phyloP scores from a whole-genome alignment of 2,888 invertebrate genomes.

The Eudemis profundana region DNA sequence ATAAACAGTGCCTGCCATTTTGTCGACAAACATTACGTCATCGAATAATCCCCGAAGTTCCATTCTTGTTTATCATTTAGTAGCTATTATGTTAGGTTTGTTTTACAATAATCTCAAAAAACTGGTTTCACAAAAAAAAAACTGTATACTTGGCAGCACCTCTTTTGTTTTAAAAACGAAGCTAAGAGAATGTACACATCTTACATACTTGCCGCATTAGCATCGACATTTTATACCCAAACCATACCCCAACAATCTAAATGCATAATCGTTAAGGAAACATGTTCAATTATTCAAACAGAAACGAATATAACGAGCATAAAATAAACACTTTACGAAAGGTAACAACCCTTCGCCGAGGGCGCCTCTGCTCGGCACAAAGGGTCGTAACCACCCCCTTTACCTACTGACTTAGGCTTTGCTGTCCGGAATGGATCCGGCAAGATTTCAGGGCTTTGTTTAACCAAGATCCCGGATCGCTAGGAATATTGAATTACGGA shows the following conservation, averaged over 20 bases:
- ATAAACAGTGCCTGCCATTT: too few relatives aligned
- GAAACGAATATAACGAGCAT: slow-evolving; percentile 19
- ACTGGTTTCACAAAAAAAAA: too few relatives aligned
- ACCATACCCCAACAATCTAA: slow-evolving; percentile 3
- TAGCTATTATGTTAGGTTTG: too few relatives aligned
- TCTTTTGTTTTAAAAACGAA: too few relatives aligned
- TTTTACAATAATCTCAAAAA: too few relatives aligned
- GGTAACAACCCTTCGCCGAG: slow-evolving; percentile 1
- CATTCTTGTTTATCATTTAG: too few relatives aligned
- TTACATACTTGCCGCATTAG: neutral
- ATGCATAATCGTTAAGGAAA: slow-evolving; percentile 15
- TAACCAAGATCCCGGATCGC: slow-evolving; percentile 30
- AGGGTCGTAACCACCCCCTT: neutral
- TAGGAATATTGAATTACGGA: slow-evolving; percentile 34
- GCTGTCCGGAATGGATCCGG: neutral
- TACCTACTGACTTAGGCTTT: neutral
- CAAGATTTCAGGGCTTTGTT: slow-evolving; percentile 29
- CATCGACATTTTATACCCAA: neutral
- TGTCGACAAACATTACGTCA: too few relatives aligned
- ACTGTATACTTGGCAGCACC: too few relatives aligned
- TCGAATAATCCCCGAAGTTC: too few relatives aligned
- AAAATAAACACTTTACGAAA: slow-evolving; percentile 27
- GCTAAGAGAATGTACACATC: too few relatives aligned
- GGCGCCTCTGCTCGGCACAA: neutral
- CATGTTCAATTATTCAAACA: slow-evolving; percentile 24